Evolutionary conservation across 2,888 invertebrate genomes (phyloP).

Genomic region (Eupithecia abbreviata): DNA sequence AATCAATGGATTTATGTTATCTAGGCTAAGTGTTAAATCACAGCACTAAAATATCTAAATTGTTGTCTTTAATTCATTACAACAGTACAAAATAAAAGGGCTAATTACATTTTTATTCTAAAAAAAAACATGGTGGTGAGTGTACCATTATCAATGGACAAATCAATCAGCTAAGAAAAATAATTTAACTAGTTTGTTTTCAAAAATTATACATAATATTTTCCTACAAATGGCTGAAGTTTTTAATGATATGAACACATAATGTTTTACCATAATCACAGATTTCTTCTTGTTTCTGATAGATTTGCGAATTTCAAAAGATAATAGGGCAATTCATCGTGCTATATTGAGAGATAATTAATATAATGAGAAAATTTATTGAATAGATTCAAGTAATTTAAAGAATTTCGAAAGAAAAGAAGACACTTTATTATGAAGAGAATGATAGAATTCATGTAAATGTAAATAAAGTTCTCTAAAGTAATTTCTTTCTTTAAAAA

Average conservation of each 20-base stretch:
- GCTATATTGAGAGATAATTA: neutral
- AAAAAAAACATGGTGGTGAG: neutral
- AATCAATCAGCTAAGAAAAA: no score
- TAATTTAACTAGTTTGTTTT: neutral
- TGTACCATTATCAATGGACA: no score
- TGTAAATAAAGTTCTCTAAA: neutral
- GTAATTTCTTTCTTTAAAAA: conserved; percentile 39
- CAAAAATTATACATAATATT: neutral
- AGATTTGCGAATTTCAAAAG: conserved; percentile 41
- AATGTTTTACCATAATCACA: conserved; percentile 58
- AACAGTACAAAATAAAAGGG: neutral
- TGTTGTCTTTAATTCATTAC: neutral
- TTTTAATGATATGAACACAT: conserved; percentile 64
- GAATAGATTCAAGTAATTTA: neutral
- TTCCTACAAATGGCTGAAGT: conserved; percentile 32
- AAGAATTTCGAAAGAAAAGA: neutral
- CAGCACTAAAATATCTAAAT: neutral
- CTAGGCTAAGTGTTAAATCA: neutral
- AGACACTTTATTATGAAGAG: neutral
- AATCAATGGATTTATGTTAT: neutral
- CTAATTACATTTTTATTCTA: neutral
- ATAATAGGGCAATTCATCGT: neutral
- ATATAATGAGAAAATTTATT: neutral
- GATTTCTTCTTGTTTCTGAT: conserved; percentile 47
- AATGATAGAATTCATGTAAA: neutral